Evolutionary conservation across 2,888 invertebrate genomes (phyloP), one percentile per base, ranked within the genome.

Genomic region (Euplexia lucipara): DNA sequence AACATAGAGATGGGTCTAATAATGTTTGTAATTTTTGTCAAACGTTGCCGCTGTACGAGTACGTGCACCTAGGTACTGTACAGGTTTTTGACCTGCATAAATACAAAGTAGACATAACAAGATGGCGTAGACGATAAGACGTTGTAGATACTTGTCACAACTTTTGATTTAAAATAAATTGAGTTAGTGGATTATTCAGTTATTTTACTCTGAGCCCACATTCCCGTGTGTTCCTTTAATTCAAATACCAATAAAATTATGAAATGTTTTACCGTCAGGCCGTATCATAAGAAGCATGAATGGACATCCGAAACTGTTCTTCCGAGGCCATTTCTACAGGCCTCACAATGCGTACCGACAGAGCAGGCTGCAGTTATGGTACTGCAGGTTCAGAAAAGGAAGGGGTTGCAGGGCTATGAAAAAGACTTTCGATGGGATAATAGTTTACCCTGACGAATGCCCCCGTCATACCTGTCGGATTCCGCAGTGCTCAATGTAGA

Each of bases 301-400:
- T 16, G 85, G 87, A 10, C 86, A 90, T 63, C 90, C 90, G 0
- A 90, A 89, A 56, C 75, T 91, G n/a, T 64, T 84, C 64, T 86
- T 85, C 71, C 74, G 83, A 51, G 90, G 89, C 0, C 87, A 81
- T 57, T 69, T 87, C 34, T 91, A 86, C 71, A 77, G 88, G 12
- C 90, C 89, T 0, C 90, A 90, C 65, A 91, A 91, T 68, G 90
- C 90, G 0, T 87, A 90, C 61, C 78, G 90, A 0, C 75, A 85
- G n/a, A 80, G 75, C 1, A 75, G 70, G 26, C 39, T 81, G n/a
- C 90, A 90, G 63, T 72, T 90, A 0, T 91, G 91, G 91, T 90
- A 90, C 78, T 91, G 91, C 72, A 83, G 78, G 12, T 81, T 82
- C 37, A 78, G 88, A 52, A 81, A 64, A 20, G 66, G 78, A 12